Percentiles rank a stretch among this genome's conserved stretches.
Conservation (phyloP, 2,888 invertebrate genomes). For the Leucophenga maculata region DNA sequence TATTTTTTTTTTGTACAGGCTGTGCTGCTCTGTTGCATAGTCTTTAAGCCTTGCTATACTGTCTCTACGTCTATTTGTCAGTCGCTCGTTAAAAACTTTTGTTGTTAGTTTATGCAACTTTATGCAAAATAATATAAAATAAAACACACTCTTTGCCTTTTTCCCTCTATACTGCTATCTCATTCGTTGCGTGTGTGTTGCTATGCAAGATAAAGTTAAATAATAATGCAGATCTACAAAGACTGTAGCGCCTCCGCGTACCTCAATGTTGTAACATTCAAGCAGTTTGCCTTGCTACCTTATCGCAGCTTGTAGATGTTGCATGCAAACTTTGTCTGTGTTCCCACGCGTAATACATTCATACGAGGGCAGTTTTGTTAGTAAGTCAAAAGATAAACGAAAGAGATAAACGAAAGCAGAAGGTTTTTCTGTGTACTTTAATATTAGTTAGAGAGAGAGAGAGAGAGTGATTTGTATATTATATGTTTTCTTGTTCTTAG, state of each 20-base stretch:
- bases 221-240: slow-evolving; percentile 9
- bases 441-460: too few species aligned
- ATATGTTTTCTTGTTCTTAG: too few species aligned
- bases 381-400: too few species aligned
- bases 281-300: not conserved
- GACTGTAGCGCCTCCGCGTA: slow-evolving; percentile 28
- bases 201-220: slow-evolving; percentile 25
- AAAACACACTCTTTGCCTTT: slow-evolving; percentile 15
- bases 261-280: slow-evolving; percentile 27
- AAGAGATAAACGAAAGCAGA: too few species aligned
- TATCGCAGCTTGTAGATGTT: not conserved
- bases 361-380: not conserved
- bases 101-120: slow-evolving; percentile 22
- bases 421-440: too few species aligned
- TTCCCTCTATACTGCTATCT: not conserved
- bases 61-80: not conserved
- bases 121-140: slow-evolving; percentile 15
- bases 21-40: not conserved
- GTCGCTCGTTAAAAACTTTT: slow-evolving; percentile 8
- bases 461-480: too few species aligned
- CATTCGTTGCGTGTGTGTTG: not conserved
- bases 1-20: too few species aligned
- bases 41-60: not conserved
- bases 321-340: not conserved
- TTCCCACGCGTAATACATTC: not conserved